Percentiles rank a stretch among this genome's conserved stretches.
Conservation (phyloP, 2,797 vertebrate genomes). For the Vultur gryphus region DNA sequence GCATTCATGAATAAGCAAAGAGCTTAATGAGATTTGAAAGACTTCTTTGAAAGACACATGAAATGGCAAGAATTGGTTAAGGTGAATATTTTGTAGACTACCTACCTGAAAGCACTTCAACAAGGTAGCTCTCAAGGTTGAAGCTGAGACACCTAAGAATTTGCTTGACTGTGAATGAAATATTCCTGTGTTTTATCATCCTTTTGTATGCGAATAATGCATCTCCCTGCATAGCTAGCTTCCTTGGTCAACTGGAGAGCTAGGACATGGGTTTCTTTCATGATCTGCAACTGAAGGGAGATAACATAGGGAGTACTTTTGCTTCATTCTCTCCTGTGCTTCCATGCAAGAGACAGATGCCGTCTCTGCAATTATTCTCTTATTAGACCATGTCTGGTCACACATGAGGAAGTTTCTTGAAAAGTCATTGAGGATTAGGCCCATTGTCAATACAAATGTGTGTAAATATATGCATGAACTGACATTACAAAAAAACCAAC, state of each 20-base stretch:
- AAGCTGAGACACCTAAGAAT: background rate
- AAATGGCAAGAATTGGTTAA: background rate
- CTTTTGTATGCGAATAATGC: background rate
- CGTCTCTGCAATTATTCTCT: background rate
- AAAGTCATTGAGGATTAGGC: background rate
- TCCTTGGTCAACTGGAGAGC: background rate
- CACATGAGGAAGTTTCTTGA: background rate
- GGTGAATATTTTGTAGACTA: background rate
- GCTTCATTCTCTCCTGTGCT: background rate
- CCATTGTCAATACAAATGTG: background rate
- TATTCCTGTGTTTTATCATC: background rate
- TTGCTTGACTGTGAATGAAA: background rate
- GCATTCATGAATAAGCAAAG: background rate
- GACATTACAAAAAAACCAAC: background rate
- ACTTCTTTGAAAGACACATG: background rate
- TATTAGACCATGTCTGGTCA: background rate
- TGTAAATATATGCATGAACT: background rate
- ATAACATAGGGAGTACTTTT: background rate
- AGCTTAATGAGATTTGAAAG: background rate
- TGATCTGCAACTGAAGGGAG: background rate
- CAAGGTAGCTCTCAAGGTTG: background rate
- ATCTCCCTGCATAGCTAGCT: background rate
- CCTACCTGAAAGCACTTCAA: background rate
- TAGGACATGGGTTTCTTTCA: background rate
- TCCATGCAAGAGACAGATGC: background rate